Conservation (phyloP, 53 echinoderm and acorn worm genomes). For the Echinarachnius parma region DNA sequence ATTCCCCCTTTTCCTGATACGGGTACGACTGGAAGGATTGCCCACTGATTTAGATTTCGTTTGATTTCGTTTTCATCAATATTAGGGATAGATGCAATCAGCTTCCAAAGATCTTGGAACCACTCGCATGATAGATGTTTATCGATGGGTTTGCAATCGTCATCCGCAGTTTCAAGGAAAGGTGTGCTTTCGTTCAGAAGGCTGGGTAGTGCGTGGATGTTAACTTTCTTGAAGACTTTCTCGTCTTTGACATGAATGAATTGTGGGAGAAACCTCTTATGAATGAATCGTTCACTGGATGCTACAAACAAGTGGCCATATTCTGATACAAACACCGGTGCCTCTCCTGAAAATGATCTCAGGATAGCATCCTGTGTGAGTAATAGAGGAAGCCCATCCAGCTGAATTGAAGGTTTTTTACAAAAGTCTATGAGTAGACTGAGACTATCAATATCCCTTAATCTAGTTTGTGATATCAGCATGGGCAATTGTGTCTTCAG, state of each 20-base stretch:
- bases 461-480: not conserved
- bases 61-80: too few species aligned
- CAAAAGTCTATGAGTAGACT: slow-evolving; percentile 2
- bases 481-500: slow-evolving; percentile 12
- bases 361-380: slow-evolving; percentile 6
- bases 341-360: not conserved
- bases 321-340: not conserved
- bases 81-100: too few species aligned
- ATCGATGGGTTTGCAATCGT: not conserved
- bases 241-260: slow-evolving; percentile 12
- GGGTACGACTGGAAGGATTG: too few species aligned
- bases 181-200: slow-evolving; percentile 3
- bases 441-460: not conserved
- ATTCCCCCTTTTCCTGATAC: too few species aligned
- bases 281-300: not conserved
- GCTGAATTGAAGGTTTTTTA: not conserved
- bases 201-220: not conserved
- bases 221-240: slow-evolving; percentile 14
- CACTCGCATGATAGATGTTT: not conserved
- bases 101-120: slow-evolving; percentile 19
- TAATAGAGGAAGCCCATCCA: slow-evolving; percentile 12
- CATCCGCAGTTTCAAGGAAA: not conserved
- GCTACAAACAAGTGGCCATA: not conserved
- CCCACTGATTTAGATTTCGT: too few species aligned
- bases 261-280: not conserved